These are phyloP conservation scores for Drosophila rufa DNA, from an alignment of 1,140 invertebrate genomes.

Conservation along the genomic window DNA sequence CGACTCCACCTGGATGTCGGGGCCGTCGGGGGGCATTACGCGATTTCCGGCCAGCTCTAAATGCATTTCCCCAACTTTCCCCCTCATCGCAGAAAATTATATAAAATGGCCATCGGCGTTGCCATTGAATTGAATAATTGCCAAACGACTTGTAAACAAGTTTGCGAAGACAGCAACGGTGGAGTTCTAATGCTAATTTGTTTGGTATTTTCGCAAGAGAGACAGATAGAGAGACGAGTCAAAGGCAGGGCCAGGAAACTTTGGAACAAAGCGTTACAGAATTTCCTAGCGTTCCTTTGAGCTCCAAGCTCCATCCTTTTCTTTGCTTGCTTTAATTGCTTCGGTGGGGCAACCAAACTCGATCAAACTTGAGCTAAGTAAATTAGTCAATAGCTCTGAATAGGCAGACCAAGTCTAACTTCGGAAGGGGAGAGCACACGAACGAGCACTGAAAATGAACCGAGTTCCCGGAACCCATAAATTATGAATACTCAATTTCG, in stretches of 20 bases:
- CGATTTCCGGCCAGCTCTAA: conserved; percentile 59
- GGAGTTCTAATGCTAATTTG: conserved; percentile 64
- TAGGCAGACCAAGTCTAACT: conserved; percentile 18
- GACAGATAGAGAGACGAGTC: too few species aligned
- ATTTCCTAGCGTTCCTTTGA: conserved; percentile 1
- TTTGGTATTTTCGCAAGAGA: conserved; percentile 41
- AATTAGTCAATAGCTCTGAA: conserved; percentile 43
- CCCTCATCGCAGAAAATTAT: conserved; percentile 48
- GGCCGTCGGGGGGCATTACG: conserved; percentile 26
- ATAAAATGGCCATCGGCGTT: conserved; percentile 53
- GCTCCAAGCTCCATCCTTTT: neutral
- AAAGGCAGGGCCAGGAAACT: neutral
- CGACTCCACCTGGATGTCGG: conserved; percentile 5
- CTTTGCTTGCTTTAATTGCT: conserved; percentile 36
- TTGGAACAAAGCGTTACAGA: conserved; percentile 11
- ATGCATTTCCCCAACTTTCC: conserved; percentile 44
- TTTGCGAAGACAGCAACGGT: conserved; percentile 29
- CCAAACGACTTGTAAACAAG: conserved; percentile 76
- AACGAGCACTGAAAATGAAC: neutral
- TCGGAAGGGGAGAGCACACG: neutral
- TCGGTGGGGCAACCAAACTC: conserved; percentile 30
- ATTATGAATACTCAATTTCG: conserved; percentile 37
- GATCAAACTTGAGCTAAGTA: conserved; percentile 42
- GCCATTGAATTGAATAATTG: conserved; percentile 76
- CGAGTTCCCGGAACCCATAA: conserved; percentile 17